Evolutionary conservation across 1,140 invertebrate species (phyloP).

Genomic region (Drosophila burlai): DNA sequence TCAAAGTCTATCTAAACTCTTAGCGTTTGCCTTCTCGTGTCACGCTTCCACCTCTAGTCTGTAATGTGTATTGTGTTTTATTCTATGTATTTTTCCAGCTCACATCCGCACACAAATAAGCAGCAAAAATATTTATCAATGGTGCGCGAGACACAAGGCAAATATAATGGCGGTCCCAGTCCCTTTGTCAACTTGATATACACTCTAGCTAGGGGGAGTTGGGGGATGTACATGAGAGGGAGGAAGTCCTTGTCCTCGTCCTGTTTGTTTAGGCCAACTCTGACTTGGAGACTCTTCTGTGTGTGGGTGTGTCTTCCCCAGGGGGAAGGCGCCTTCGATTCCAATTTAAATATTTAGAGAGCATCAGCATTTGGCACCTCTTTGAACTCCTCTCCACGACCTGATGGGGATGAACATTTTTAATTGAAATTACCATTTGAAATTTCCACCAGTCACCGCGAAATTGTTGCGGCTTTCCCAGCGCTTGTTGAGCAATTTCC

Average conservation of each 20-base stretch:
- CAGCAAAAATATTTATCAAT: slow-evolving; percentile 63
- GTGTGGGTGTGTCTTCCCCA: not conserved
- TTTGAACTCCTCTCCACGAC: slow-evolving; percentile 40
- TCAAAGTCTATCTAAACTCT: no score
- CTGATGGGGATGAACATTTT: slow-evolving; percentile 46
- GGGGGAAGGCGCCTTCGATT: slow-evolving; percentile 22
- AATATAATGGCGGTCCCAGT: slow-evolving; percentile 27
- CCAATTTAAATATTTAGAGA: slow-evolving; percentile 54
- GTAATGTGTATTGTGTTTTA: slow-evolving; percentile 49
- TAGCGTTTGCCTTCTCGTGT: slow-evolving; percentile 5
- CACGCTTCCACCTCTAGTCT: slow-evolving; percentile 24
- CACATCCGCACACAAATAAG: slow-evolving; percentile 57
- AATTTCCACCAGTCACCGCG: slow-evolving; percentile 48
- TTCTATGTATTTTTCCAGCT: slow-evolving; percentile 67
- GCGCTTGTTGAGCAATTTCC: slow-evolving; percentile 30
- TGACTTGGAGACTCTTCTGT: slow-evolving; percentile 25
- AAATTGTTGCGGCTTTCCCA: slow-evolving; percentile 40
- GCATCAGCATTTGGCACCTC: slow-evolving; percentile 47
- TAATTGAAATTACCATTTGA: slow-evolving; percentile 77
- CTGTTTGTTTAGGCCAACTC: slow-evolving; percentile 47
- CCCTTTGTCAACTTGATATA: slow-evolving; percentile 28
- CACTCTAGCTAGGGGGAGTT: not conserved
- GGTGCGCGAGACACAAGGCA: slow-evolving; percentile 41
- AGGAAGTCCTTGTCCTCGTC: not conserved
- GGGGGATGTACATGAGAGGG: not conserved